Evolutionary conservation across 2,888 invertebrate genomes (phyloP), one percentile per base, ranked within the genome.

Genomic region (Gnatocerus cornutus): DNA sequence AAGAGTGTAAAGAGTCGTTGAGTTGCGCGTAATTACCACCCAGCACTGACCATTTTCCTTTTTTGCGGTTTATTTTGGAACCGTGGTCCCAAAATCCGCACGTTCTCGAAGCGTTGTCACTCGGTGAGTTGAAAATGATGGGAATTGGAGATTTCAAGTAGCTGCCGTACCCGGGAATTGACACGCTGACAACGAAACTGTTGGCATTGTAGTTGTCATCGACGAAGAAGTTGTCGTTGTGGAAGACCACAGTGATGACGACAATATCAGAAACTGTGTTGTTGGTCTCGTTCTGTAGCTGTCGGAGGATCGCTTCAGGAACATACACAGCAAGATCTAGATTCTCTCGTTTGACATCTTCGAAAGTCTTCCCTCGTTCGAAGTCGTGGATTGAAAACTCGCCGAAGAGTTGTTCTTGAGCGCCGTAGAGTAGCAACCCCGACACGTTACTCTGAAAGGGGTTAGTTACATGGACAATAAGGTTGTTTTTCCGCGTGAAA

Each of bases 51-150:
- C 91, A 91, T 21, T 81, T 83, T 50, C 86, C 88, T 66, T 83
- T 84, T 58, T 76, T 76, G 48, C 75, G 75, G 13, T 77, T 71
- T 1, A 74, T 71, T 48, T 74, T 74, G 2, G 83, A 82, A 0
- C 83, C 78, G 77, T 89, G 89, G 59, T 88, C 83, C 90, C 90
- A 90, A 81, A 84, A 89, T 0, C 86, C 89, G 73, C 90, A 90
- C 68, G 83, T 78, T 72, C 80, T 75, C 0, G 81, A 78, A 1
- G 73, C 73, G 1, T 74, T 73, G n/a, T 84, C 69, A 0, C 87
- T 86, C 16, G 50, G 78, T 80, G 64, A 87, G 80, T 76, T 87
- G 84, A 79, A 88, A 83, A 90, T 76, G 9, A 91, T 78, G 0
- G 89, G 88, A 48, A 91, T 80, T 0, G 88, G 84, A 75, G 85